Evolutionary conservation across 2,797 vertebrate species (phyloP).

Genomic region (Chaunax sp.): DNA sequence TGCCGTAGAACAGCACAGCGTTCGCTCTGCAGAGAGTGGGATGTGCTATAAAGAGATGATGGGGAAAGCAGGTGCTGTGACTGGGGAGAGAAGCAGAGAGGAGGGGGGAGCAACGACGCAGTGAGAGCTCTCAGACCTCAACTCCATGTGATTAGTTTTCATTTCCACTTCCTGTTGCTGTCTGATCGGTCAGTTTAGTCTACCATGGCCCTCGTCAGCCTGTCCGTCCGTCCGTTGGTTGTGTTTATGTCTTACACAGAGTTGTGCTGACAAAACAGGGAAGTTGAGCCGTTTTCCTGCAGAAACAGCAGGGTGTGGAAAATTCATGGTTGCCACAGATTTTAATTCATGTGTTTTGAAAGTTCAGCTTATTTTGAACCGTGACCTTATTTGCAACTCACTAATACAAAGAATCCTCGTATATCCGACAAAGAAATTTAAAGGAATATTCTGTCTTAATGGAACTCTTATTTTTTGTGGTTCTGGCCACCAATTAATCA

Average conservation of each 20-base stretch:
- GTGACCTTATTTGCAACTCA: not conserved
- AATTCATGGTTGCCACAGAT: not conserved
- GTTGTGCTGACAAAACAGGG: slow-evolving; percentile 1
- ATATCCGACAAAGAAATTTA: not conserved
- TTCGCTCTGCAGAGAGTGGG: slow-evolving; percentile 70
- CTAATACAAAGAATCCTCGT: not conserved
- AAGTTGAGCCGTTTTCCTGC: slow-evolving; percentile 11
- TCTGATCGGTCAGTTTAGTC: slow-evolving; percentile 54
- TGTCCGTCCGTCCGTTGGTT: slow-evolving; percentile 22
- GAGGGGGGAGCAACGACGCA: slow-evolving; percentile 24
- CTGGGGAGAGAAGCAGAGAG: slow-evolving; percentile 37
- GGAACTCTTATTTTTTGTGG: not conserved
- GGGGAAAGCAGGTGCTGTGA: slow-evolving; percentile 82
- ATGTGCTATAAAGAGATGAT: slow-evolving; percentile 68
- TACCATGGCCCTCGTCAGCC: slow-evolving; percentile 26
- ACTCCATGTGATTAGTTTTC: slow-evolving; percentile 55
- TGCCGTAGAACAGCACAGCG: slow-evolving; percentile 75
- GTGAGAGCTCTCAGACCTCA: slow-evolving; percentile 32
- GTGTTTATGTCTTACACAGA: slow-evolving; percentile 42
- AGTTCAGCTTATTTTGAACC: not conserved
- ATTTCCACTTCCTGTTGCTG: slow-evolving; percentile 51
- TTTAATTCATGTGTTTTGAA: not conserved
- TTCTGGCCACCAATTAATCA: not conserved
- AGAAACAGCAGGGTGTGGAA: not conserved
- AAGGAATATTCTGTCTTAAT: not conserved